Percentiles rank a stretch among this genome's conserved stretches.
phyloP scores from a whole-genome alignment of 2,797 vertebrate genomes.

The Gymnocypris eckloni region DNA sequence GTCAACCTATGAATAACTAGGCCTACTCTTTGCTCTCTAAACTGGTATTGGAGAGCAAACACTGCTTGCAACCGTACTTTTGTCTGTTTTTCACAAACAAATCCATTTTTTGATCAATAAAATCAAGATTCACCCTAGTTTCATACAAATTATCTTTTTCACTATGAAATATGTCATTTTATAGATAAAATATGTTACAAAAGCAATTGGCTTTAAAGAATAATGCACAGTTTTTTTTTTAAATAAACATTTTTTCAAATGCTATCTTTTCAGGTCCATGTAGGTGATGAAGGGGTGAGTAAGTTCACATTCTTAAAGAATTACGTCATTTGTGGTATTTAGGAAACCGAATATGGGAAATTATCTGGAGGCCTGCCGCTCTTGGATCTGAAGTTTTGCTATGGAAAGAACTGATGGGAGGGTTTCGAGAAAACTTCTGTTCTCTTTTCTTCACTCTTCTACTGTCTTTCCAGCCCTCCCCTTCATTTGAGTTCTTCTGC shows the following conservation, averaged over 20 bases:
- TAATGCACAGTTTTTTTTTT: background rate
- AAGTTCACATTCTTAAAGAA: conserved; percentile 22
- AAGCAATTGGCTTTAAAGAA: background rate
- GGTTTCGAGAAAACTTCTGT: background rate
- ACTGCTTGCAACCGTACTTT: background rate
- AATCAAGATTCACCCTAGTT: background rate
- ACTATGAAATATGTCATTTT: background rate
- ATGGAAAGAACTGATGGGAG: background rate
- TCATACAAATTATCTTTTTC: background rate
- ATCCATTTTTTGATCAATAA: background rate
- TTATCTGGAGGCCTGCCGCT: conserved; percentile 16
- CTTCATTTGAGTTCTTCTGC: conserved; percentile 48
- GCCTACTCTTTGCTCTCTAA: background rate
- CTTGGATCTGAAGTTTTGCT: background rate
- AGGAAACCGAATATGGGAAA: conserved; percentile 31
- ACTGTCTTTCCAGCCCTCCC: conserved; percentile 4
- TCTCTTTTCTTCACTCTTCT: background rate
- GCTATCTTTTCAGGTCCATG: background rate
- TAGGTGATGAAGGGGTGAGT: conserved; percentile 6
- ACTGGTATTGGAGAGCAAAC: background rate
- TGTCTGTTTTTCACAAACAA: background rate
- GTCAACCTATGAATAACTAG: background rate
- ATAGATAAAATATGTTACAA: background rate
- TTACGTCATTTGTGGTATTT: conserved; percentile 27
- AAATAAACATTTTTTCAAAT: background rate